Evolutionary conservation across 2,113 vertebrate species (phyloP).

Genomic region (Calyptomena viridis): DNA sequence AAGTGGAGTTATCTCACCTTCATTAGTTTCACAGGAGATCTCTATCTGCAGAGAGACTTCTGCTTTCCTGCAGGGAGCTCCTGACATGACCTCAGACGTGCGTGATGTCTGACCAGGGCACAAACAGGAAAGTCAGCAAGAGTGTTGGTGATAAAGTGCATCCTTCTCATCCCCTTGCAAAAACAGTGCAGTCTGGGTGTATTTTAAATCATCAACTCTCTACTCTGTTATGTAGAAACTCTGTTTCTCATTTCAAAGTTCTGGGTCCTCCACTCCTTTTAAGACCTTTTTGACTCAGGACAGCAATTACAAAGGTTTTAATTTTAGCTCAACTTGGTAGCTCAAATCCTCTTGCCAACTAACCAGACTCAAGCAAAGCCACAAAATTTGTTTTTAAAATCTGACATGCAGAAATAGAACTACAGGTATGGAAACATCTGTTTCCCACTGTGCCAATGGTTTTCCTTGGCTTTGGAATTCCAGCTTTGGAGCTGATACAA

Average conservation of each 20-base stretch:
- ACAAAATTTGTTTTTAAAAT: not conserved
- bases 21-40: not conserved
- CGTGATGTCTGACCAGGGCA: not conserved
- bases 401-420: not conserved
- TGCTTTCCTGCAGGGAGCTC: not conserved
- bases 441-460: not conserved
- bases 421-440: not conserved
- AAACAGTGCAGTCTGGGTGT: not conserved
- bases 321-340: not conserved
- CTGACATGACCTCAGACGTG: not conserved
- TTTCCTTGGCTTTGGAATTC: not conserved
- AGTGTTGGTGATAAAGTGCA: not conserved
- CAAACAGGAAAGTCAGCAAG: not conserved
- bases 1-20: not conserved
- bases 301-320: not conserved
- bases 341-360: not conserved
- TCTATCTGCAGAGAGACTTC: not conserved
- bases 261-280: not conserved
- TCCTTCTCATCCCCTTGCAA: not conserved
- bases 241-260: not conserved
- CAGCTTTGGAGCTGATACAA: not conserved
- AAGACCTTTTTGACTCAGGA: not conserved
- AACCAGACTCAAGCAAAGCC: not conserved
- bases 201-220: not conserved
- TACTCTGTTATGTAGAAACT: not conserved